Evolutionary conservation across 2,888 invertebrate genomes (phyloP), one percentile per base, ranked within the genome.

Genomic region (Plebejus melissa): DNA sequence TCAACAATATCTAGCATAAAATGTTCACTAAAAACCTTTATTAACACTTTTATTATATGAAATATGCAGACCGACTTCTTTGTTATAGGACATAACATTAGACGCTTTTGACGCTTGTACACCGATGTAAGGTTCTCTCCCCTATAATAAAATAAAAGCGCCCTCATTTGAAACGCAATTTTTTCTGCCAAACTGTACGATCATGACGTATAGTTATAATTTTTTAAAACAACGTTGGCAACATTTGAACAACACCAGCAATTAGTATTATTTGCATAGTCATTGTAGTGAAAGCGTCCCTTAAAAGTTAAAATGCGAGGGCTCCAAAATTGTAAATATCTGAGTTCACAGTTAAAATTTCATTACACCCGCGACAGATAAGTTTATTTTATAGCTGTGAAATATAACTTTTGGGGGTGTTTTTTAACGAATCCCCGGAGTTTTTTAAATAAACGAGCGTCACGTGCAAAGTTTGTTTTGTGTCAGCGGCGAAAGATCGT

Each of bases 361-460:
- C 50, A 72, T 72, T 72, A 54, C 13, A 50, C 72, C 72, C 72
- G 72, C 16, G 72, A 72, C 72, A 72, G 72, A 54, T 72, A 54
- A 72, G 72, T 72, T 72, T 72, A 36, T 72, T 71, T 72, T 54
- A 50, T 72, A 32, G 72, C 72, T n/a, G 72, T 32, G 72, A 72
- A 69, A 71, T 50, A 50, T 71, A 71, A 72, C 72, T 72, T 72
- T 72, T 72, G 54, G 72, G 72, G 72, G 54, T 72, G 54, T 72
- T 50, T 72, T 65, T 72, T 50, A 72, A 72, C 72, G 72, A 72
- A 54, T 72, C 72, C 72, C 72, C 11, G 13, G 72, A 72, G 72
- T 72, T 72, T 72, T 72, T 72, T 13, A 72, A 72, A 72, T 72
- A 72, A 72, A 72, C 50, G 72, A 72, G 32, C 50, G 72, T 72